Conservation (phyloP, 2,888 invertebrate species). For the Galerucella pusilla region DNA sequence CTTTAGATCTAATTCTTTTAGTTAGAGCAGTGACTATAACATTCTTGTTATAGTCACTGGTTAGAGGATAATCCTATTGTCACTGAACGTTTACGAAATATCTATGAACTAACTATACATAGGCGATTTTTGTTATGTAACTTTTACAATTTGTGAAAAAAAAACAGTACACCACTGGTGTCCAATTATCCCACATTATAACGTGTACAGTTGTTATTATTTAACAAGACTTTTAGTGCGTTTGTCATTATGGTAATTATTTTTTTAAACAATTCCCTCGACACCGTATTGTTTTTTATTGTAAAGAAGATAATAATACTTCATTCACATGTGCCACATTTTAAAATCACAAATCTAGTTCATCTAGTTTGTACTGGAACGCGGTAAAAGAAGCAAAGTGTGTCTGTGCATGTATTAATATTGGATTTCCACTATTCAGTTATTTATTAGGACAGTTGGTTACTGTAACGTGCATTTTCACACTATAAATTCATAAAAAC, state of each 20-base stretch:
- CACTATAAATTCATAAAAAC: too few species aligned
- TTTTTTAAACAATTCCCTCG: background rate
- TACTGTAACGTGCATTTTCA: background rate
- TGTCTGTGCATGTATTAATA: background rate
- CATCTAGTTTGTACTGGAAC: background rate
- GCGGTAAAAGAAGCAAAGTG: background rate
- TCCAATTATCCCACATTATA: constrained; percentile 11
- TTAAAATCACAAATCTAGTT: constrained; percentile 10
- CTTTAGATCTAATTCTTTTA: too few species aligned
- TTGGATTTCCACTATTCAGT: background rate
- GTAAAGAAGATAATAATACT: constrained; percentile 10
- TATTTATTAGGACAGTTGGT: background rate
- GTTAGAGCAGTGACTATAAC: too few species aligned
- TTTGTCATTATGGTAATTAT: constrained; percentile 14
- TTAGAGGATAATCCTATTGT: too few species aligned
- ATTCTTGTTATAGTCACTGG: too few species aligned
- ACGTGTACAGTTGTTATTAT: background rate
- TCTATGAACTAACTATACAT: too few species aligned
- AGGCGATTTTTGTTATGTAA: background rate
- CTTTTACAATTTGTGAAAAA: background rate
- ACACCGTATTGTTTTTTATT: constrained; percentile 2
- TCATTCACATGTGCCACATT: constrained; percentile 20
- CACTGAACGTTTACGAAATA: too few species aligned
- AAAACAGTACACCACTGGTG: background rate
- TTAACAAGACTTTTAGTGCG: constrained; percentile 6